These are phyloP conservation scores for Lepus americanus DNA, from an alignment of 2,113 vertebrate species.

Conservation along the genomic window DNA sequence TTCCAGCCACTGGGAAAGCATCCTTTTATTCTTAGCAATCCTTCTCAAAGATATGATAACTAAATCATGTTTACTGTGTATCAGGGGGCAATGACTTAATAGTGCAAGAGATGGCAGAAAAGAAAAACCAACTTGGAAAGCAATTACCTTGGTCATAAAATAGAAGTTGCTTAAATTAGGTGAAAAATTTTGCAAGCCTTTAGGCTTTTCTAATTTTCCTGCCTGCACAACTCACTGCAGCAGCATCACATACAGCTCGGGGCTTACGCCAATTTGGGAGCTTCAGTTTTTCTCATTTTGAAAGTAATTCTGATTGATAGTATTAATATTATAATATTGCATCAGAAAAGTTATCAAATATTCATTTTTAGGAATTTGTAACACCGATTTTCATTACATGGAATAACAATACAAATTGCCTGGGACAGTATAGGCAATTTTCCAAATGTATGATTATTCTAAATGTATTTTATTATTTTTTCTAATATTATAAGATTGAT, in stretches of 20 bases:
- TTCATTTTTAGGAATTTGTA: conserved; percentile 66
- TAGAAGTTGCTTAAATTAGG: conserved; percentile 76
- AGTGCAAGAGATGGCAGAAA: conserved; percentile 68
- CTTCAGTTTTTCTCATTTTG: conserved; percentile 26
- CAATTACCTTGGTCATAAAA: conserved; percentile 74
- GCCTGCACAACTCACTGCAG: conserved; percentile 35
- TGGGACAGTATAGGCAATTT: conserved; percentile 22
- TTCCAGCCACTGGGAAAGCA: background rate
- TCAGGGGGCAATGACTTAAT: conserved; percentile 65
- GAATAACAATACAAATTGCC: conserved; percentile 45
- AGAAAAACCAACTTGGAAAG: conserved; percentile 71
- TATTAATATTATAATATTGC: conserved; percentile 69
- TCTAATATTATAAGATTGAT: conserved; percentile 39
- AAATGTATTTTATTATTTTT: no score
- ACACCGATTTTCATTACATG: conserved; percentile 58
- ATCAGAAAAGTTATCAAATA: conserved; percentile 71
- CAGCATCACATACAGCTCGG: conserved; percentile 41
- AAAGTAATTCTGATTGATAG: conserved; percentile 76
- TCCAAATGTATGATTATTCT: background rate
- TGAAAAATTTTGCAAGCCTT: conserved; percentile 61
- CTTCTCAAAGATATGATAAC: conserved; percentile 33
- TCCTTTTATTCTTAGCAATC: conserved; percentile 49
- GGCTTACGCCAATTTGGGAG: conserved; percentile 50
- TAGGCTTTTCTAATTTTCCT: conserved; percentile 73
- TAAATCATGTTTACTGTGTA: conserved; percentile 73